These are phyloP conservation scores for Diachasma alloeum DNA, from an alignment of 1,140 invertebrate genomes.

Conservation along the genomic window DNA sequence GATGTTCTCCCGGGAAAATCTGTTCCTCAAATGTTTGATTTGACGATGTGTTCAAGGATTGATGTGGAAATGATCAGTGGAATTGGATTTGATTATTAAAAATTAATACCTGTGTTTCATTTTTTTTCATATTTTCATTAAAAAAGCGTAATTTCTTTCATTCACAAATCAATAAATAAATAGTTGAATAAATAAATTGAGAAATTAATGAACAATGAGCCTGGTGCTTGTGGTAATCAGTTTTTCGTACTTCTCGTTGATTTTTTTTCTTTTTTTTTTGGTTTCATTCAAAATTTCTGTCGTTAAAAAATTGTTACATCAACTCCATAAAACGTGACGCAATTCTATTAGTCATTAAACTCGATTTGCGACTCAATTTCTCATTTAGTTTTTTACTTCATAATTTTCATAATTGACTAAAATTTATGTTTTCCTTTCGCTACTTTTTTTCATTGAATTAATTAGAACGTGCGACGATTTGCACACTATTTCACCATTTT, in stretches of 20 bases:
- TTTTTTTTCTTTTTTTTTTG: neutral
- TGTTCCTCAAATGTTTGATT: neutral
- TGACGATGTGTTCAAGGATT: no score
- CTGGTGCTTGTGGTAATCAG: neutral
- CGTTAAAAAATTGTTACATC: constrained; percentile 5
- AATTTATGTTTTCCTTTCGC: constrained; percentile 40
- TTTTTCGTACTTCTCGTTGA: neutral
- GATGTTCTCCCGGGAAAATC: neutral
- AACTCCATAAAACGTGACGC: neutral
- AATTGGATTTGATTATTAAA: neutral
- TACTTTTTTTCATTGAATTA: constrained; percentile 32
- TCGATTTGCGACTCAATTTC: neutral
- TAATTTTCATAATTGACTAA: constrained; percentile 54
- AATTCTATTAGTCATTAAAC: neutral
- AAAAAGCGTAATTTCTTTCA: no score
- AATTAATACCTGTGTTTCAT: no score
- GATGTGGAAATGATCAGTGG: neutral
- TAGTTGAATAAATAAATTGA: neutral
- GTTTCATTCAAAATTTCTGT: constrained; percentile 28
- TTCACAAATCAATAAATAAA: no score
- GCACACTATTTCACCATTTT: neutral
- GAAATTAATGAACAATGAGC: neutral
- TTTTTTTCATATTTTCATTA: no score
- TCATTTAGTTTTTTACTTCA: neutral
- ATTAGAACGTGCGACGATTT: constrained; percentile 32